These are phyloP conservation scores for Calypte anna DNA, from an alignment of 2,113 vertebrate genomes.

Conservation along the genomic window DNA sequence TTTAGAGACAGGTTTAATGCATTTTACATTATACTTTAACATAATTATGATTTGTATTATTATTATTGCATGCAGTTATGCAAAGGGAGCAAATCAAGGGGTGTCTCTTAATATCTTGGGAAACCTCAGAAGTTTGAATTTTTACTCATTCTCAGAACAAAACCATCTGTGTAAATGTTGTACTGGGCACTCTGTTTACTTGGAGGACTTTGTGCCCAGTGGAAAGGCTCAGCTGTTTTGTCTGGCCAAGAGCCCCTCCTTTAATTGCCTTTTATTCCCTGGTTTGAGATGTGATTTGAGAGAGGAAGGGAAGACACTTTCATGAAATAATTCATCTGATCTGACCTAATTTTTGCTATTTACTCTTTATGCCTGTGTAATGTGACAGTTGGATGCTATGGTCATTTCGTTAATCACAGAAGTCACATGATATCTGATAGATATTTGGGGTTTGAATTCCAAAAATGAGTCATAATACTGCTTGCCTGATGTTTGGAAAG, in stretches of 20 bases:
- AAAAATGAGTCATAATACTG: conserved; percentile 36
- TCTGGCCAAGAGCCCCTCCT: neutral
- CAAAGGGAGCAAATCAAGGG: neutral
- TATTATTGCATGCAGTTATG: neutral
- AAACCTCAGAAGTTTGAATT: neutral
- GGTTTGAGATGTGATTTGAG: neutral
- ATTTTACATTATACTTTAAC: neutral
- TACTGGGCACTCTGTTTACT: neutral
- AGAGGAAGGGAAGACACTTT: neutral
- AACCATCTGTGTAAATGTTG: neutral
- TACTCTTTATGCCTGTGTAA: neutral
- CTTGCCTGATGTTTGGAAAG: conserved; percentile 21
- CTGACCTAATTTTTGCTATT: neutral
- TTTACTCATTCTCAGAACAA: neutral
- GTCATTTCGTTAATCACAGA: neutral
- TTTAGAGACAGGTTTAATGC: neutral
- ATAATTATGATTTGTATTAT: neutral
- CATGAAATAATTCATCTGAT: neutral
- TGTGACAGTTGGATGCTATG: neutral
- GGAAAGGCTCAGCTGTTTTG: neutral
- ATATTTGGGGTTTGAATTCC: conserved; percentile 27
- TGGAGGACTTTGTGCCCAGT: neutral
- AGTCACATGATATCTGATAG: conserved; percentile 1
- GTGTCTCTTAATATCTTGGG: neutral
- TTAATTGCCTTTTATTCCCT: neutral